These are phyloP conservation scores for Thaleichthys pacificus DNA, from an alignment of 2,797 vertebrate genomes.

Conservation along the genomic window DNA sequence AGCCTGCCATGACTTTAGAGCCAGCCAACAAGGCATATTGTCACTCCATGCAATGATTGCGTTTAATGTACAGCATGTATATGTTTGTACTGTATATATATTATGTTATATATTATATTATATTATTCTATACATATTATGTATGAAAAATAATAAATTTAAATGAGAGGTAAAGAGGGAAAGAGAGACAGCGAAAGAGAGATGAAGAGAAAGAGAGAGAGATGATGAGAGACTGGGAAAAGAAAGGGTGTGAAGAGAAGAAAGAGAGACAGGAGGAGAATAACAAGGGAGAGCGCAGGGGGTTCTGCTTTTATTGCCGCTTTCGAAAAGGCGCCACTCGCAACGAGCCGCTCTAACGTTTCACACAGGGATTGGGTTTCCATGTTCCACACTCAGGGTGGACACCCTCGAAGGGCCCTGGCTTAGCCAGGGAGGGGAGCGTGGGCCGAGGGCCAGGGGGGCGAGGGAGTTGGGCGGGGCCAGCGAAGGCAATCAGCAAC, in stretches of 20 bases:
- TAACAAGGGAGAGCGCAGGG: conserved; percentile 13
- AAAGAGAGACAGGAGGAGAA: conserved; percentile 6
- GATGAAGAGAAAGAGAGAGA: conserved; percentile 18
- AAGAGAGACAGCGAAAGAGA: conserved; percentile 6
- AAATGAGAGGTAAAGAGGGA: conserved; percentile 23
- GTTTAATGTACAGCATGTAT: too few species aligned
- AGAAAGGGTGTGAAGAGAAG: conserved; percentile 16
- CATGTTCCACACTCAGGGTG: conserved; percentile 33
- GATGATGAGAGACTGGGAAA: background rate
- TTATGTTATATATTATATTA: too few species aligned
- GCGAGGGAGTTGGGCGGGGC: conserved; percentile 4
- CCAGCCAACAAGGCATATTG: too few species aligned
- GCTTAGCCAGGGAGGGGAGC: background rate
- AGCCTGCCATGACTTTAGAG: too few species aligned
- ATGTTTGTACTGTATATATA: too few species aligned
- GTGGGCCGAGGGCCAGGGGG: background rate
- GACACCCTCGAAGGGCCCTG: conserved; percentile 44
- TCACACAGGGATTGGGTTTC: conserved; percentile 56
- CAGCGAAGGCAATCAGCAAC: conserved; percentile 59
- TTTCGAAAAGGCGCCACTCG: conserved; percentile 41
- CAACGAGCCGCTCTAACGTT: conserved; percentile 33
- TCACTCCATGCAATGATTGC: too few species aligned
- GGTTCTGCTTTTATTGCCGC: conserved; percentile 42
- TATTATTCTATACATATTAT: too few species aligned
- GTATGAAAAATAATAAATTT: too few species aligned